A percentile compares a stretch with the other conserved stretches of the same genome.
Evolutionary conservation across 2,113 vertebrate genomes (phyloP).

Genomic region (Ceratotherium simum): DNA sequence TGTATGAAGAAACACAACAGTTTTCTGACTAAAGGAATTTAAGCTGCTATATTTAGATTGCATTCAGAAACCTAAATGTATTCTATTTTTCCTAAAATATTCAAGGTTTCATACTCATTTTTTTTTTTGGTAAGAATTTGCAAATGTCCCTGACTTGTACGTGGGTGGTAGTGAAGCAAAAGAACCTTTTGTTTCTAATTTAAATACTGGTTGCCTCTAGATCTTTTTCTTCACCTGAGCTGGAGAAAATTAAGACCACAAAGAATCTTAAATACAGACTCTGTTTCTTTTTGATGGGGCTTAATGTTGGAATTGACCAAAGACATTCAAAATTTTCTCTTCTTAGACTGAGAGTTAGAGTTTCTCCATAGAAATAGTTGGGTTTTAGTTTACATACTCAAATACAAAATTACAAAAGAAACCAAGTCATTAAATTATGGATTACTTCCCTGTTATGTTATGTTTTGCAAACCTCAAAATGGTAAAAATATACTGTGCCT

Average conservation of each 20-base stretch:
- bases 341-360: not conserved
- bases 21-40: not conserved
- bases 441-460: not conserved
- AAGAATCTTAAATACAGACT: not conserved
- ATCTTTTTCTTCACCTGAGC: not conserved
- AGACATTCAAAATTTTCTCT: not conserved
- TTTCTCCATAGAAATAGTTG: not conserved
- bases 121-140: not conserved
- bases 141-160: not conserved
- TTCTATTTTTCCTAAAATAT: not conserved
- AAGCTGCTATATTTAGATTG: not conserved
- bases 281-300: not conserved
- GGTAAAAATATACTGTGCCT: not conserved
- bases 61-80: not conserved
- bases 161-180: not conserved
- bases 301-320: not conserved
- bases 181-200: not conserved
- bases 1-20: not conserved
- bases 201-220: not conserved
- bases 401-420: slow-evolving; percentile 1
- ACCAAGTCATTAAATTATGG: not conserved
- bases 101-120: not conserved
- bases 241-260: not conserved
- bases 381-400: not conserved
- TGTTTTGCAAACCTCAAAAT: not conserved